Evolutionary conservation across 2,797 vertebrate genomes (phyloP).

Genomic region (Taenioides sp.): DNA sequence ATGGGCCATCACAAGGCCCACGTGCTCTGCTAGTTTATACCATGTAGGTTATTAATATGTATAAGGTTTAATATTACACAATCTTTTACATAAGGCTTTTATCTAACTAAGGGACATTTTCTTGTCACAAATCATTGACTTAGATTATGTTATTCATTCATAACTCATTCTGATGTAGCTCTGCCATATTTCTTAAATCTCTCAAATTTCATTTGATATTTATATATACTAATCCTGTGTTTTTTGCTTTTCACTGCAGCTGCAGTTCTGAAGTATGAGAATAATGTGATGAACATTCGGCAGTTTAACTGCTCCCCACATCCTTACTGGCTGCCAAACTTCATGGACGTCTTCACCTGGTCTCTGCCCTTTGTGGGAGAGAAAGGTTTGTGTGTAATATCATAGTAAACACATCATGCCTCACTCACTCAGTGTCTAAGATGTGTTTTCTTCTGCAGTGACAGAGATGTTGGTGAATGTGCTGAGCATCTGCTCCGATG

Average conservation of each 20-base stretch:
- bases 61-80: constrained; percentile 9
- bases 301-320: constrained; percentile 85
- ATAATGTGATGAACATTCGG: constrained; percentile 85
- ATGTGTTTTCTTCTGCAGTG: constrained; percentile 74
- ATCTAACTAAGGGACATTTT: neutral
- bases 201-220: neutral
- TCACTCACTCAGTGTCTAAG: neutral
- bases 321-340: constrained; percentile 85
- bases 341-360: constrained; percentile 86
- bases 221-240: neutral
- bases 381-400: constrained; percentile 67
- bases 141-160: neutral
- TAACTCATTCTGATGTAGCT: neutral
- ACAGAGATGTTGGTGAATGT: constrained; percentile 99
- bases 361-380: constrained; percentile 83
- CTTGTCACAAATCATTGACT: constrained; percentile 5
- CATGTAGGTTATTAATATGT: constrained; percentile 1
- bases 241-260: constrained; percentile 64
- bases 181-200: neutral
- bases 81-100: constrained; percentile 10
- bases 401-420: neutral
- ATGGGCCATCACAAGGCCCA: neutral
- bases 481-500: constrained; percentile 97
- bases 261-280: constrained; percentile 85
- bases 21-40: neutral